Evolutionary conservation across 2,113 vertebrate species (phyloP), one percentile per base, ranked within the genome.

Genomic region (Dasyornis broadbenti): DNA sequence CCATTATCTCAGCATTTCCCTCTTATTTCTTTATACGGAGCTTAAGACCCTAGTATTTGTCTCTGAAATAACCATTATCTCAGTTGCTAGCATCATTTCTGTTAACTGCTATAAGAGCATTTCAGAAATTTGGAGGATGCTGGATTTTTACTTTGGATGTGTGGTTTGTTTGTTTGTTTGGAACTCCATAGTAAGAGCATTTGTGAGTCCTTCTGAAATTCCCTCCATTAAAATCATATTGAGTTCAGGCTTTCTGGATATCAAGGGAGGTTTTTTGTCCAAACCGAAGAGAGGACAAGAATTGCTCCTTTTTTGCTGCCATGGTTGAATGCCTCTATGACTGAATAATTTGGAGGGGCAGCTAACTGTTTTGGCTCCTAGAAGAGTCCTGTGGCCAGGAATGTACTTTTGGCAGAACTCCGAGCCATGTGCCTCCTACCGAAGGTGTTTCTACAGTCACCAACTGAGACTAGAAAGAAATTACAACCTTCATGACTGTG

Each of bases 401-500:
- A 65, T 66, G 63, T 52, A 22, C 12, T 77, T 84, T 30, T 79
- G 88, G 85, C 71, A 83, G 27, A 35, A 19, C 31, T 69, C 37
- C 1, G 23, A 76, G 73, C 57, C 73, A 61, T 2, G 0, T 70
- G 59, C 59, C 52, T 94, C 45, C 40, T 72, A 13, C 11, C 0
- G 1, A 86, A 85, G 59, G 35, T 85, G 33, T 78, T 93, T 91
- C 61, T 63, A 27, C 56, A 14, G 66, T 66, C 39, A 64, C 35
- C 69, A 64, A 50, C 73, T 82, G 45, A 78, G 77, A n/a, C 80
- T 52, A 49, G 70, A 72, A 64, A 7, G 50, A 83, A 71, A 65
- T 35, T 42, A 8, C 52, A 75, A 13, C 17, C 22, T 79, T 69
- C 33, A 16, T 4, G 0, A 42, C 57, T 18, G 16, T 0, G 0